Evolutionary conservation across 2,888 invertebrate genomes (phyloP).

Genomic region (Melanostoma scalare): DNA sequence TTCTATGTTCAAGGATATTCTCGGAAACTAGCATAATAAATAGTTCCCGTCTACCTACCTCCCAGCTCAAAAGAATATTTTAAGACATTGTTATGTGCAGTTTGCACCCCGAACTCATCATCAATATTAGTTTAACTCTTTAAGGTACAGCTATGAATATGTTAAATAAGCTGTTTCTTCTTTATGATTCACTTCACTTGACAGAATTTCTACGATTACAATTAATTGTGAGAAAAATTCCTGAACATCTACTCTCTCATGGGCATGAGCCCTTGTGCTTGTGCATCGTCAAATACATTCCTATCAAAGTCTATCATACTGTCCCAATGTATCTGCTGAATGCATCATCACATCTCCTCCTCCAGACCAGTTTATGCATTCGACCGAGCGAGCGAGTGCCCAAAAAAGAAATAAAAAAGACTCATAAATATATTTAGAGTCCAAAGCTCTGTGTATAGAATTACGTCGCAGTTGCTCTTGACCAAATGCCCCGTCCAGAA

Average conservation of each 20-base stretch:
- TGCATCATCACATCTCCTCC: slow-evolving; percentile 49
- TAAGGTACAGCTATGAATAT: no score
- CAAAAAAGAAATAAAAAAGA: slow-evolving; percentile 24
- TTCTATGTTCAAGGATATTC: no score
- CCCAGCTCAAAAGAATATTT: no score
- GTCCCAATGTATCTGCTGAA: slow-evolving; percentile 59
- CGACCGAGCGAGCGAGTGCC: slow-evolving; percentile 7
- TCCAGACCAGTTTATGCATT: slow-evolving; percentile 35
- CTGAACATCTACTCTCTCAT: slow-evolving; percentile 6
- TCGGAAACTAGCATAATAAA: no score
- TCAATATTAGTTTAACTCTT: no score
- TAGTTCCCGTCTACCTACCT: no score
- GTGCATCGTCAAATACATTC: slow-evolving; percentile 16
- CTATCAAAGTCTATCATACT: slow-evolving; percentile 37
- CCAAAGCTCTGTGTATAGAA: slow-evolving; percentile 21
- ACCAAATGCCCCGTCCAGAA: slow-evolving; percentile 55
- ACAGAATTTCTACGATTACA: no score
- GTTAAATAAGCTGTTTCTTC: no score
- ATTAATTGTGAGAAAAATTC: no score
- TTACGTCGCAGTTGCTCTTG: slow-evolving; percentile 37
- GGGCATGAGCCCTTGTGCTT: neutral
- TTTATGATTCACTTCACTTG: no score
- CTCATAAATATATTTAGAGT: neutral
- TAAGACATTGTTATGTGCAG: no score
- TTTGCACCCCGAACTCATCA: no score